These are phyloP conservation scores for Buphagus erythrorhynchus DNA, from an alignment of 2,797 vertebrate species.

Conservation along the genomic window DNA sequence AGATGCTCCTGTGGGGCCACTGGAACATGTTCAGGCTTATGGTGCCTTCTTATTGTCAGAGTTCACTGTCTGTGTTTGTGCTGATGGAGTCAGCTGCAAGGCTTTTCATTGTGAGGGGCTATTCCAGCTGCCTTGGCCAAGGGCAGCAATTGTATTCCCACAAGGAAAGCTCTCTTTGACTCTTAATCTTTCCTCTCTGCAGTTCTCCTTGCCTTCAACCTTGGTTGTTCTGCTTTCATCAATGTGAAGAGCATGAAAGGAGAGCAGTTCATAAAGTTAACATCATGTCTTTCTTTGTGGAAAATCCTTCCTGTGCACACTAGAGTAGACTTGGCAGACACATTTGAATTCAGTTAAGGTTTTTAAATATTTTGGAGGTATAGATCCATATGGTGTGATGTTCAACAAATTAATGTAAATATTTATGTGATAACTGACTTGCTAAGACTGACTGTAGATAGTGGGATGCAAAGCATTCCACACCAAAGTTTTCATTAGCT, in stretches of 20 bases:
- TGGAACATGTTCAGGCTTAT: neutral
- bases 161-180: neutral
- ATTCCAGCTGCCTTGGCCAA: neutral
- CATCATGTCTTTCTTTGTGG: neutral
- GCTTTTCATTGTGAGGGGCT: neutral
- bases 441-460: neutral
- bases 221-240: neutral
- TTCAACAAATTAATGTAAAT: neutral
- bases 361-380: constrained; percentile 3
- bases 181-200: neutral
- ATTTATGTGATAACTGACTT: neutral
- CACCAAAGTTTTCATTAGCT: neutral
- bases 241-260: neutral
- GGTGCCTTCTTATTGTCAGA: neutral
- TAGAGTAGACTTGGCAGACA: neutral
- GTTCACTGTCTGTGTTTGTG: fast-evolving
- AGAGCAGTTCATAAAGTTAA: neutral
- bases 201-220: neutral
- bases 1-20: neutral
- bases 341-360: neutral
- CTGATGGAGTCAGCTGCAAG: neutral
- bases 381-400: neutral
- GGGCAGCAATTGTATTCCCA: neutral
- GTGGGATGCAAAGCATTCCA: neutral
- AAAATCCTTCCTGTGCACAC: neutral